Conservation (phyloP, 2,797 vertebrate genomes). For the Hydrocynus forskahlii region DNA sequence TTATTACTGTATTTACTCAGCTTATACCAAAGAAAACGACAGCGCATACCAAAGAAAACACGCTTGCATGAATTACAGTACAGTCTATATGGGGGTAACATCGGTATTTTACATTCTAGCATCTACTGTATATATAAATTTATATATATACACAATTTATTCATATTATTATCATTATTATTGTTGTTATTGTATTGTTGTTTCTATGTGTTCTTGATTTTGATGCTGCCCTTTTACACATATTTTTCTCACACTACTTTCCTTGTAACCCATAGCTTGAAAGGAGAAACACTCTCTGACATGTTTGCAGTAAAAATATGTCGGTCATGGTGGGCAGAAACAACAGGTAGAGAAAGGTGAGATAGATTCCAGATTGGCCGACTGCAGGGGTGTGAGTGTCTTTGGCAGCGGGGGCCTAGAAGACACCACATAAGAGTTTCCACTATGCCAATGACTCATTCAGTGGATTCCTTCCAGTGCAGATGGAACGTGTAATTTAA, state of each 20-base stretch:
- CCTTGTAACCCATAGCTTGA: neutral
- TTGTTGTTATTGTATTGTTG: no score
- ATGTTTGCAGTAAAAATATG: conserved; percentile 38
- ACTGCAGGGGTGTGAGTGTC: conserved; percentile 73
- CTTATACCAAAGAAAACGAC: no score
- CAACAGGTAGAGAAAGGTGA: conserved; percentile 63
- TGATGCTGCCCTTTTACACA: neutral
- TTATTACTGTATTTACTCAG: no score
- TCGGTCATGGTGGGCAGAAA: conserved; percentile 30
- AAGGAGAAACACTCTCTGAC: conserved; percentile 19
- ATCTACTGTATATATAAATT: no score
- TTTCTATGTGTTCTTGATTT: neutral
- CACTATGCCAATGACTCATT: conserved; percentile 58
- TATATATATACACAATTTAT: no score
- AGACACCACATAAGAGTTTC: conserved; percentile 68
- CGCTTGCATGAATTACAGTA: no score
- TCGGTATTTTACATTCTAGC: no score
- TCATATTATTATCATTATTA: neutral
- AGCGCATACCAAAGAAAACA: no score
- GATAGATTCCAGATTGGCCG: conserved; percentile 77
- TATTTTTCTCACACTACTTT: neutral
- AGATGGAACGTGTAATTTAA: conserved; percentile 50
- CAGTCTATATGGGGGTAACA: no score
- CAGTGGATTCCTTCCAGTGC: conserved; percentile 46
- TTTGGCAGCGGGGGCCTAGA: conserved; percentile 65